phyloP scores from a whole-genome alignment of 2,797 vertebrate species.

The Lophius americanus region DNA sequence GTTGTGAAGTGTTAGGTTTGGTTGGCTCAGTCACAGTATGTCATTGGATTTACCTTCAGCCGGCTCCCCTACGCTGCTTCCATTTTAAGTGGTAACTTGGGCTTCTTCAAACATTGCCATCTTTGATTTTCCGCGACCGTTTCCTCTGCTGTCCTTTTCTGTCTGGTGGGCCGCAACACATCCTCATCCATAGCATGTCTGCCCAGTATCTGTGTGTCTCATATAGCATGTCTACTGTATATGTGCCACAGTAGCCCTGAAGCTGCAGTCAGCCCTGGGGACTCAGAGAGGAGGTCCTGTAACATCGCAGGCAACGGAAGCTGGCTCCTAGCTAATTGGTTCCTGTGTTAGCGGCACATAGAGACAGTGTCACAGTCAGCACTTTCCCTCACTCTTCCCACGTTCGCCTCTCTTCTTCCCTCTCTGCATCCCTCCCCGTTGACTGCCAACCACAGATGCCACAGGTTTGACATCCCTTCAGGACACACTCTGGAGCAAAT shows the following conservation, averaged over 20 bases:
- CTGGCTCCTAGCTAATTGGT: conserved; percentile 78
- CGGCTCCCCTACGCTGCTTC: not conserved
- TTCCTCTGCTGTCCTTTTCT: conserved; percentile 27
- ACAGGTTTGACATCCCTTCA: conserved; percentile 70
- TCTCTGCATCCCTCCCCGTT: conserved; percentile 47
- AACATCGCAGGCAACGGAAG: conserved; percentile 74
- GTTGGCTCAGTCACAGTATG: conserved; percentile 7
- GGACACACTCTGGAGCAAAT: conserved; percentile 68
- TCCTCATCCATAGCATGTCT: conserved; percentile 50
- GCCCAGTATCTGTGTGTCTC: conserved; percentile 59
- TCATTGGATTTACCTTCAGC: conserved; percentile 2
- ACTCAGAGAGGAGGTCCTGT: conserved; percentile 72
- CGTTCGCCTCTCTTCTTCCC: conserved; percentile 53
- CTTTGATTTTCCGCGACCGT: conserved; percentile 36
- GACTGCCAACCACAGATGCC: conserved; percentile 64
- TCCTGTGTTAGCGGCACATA: conserved; percentile 72
- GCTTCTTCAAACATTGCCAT: not conserved
- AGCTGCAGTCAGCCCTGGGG: conserved; percentile 74
- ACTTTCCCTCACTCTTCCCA: conserved; percentile 66
- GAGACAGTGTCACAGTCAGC: conserved; percentile 72
- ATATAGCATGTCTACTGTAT: conserved; percentile 66
- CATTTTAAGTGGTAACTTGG: conserved; percentile 1
- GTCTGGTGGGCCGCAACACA: conserved; percentile 51
- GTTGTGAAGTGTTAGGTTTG: conserved; percentile 13
- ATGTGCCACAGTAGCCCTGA: conserved; percentile 65